phyloP scores from a whole-genome alignment of 2,888 invertebrate genomes.

The Cryptosula pallasiana region DNA sequence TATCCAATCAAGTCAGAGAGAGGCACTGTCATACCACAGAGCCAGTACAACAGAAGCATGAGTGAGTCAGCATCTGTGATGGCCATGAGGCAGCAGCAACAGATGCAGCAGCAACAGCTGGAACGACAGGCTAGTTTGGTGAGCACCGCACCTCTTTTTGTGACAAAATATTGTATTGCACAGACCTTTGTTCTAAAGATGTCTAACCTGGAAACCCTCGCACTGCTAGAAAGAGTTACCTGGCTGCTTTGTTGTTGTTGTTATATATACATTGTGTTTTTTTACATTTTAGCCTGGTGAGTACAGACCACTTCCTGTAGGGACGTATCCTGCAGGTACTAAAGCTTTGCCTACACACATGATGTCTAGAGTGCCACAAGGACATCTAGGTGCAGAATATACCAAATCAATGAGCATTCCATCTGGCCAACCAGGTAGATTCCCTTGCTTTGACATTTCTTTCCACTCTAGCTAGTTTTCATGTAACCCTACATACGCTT shows the following conservation, averaged over 20 bases:
- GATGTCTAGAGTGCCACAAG: background rate
- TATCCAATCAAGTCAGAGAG: background rate
- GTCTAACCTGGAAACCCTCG: too few species aligned
- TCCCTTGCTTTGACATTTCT: too few species aligned
- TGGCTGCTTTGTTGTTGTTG: too few species aligned
- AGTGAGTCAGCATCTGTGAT: background rate
- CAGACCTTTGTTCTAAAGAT: too few species aligned
- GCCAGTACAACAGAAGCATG: background rate
- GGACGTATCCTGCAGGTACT: background rate
- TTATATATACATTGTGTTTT: background rate
- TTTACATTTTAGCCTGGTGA: background rate
- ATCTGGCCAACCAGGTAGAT: background rate
- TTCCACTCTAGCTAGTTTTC: too few species aligned
- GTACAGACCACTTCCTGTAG: background rate
- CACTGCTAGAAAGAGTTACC: too few species aligned
- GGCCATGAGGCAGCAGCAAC: background rate
- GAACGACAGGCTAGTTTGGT: constrained; percentile 13
- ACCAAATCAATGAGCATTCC: background rate
- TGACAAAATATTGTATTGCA: too few species aligned
- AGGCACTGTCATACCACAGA: background rate
- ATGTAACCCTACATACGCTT: too few species aligned
- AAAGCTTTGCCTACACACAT: background rate
- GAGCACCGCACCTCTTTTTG: background rate
- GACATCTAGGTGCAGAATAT: background rate
- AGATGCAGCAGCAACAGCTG: background rate